phyloP scores from a whole-genome alignment of 2,888 invertebrate species.

The Meliscaeva auricollis region DNA sequence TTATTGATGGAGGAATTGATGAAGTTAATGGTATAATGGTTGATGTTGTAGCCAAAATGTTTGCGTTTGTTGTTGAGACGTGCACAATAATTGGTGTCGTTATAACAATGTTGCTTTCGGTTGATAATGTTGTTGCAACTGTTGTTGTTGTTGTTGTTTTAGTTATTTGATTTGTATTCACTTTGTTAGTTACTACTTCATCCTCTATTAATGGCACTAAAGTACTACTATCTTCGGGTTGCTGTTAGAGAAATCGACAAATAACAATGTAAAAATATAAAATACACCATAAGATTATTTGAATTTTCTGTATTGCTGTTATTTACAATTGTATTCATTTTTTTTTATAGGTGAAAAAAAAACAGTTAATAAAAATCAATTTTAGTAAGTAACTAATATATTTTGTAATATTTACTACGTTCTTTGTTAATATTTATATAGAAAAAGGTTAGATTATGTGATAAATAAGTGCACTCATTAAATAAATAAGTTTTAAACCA shows the following conservation, averaged over 20 bases:
- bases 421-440: conserved; percentile 64
- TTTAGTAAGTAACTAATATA: conserved; percentile 59
- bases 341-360: conserved; percentile 67
- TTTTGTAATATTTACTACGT: conserved; percentile 63
- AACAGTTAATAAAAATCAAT: conserved; percentile 54
- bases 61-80: conserved; percentile 58
- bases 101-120: conserved; percentile 52
- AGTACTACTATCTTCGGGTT: conserved; percentile 72
- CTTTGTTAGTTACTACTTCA: conserved; percentile 63
- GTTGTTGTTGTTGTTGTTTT: conserved; percentile 67
- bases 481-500: conserved; percentile 53
- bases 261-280: conserved; percentile 71
- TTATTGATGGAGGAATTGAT: conserved; percentile 60
- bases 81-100: conserved; percentile 57
- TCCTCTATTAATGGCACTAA: conserved; percentile 76
- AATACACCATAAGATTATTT: conserved; percentile 50
- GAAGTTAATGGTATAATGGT: conserved; percentile 61
- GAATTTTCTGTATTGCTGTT: conserved; percentile 55
- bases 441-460: conserved; percentile 65
- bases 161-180: conserved; percentile 72
- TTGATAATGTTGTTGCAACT: conserved; percentile 51
- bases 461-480: conserved; percentile 65
- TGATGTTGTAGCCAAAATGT: conserved; percentile 62
- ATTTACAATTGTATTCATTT: conserved; percentile 53
- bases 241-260: conserved; percentile 73